These are phyloP conservation scores for Chelonus formosanus DNA, from an alignment of 2,888 invertebrate species.

Conservation along the genomic window DNA sequence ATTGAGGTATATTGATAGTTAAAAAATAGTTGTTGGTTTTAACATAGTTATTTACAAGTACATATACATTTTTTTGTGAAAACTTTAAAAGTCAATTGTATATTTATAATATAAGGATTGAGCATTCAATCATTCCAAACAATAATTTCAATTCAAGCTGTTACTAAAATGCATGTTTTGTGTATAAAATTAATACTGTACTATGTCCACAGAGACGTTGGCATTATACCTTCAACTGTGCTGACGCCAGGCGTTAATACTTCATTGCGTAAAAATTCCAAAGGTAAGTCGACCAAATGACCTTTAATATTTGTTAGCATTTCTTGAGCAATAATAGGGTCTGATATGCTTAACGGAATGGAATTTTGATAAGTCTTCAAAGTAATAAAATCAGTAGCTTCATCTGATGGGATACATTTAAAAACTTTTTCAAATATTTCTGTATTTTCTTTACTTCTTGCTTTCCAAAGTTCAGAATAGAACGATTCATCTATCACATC, in stretches of 20 bases:
- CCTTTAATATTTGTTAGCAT: constrained; percentile 84
- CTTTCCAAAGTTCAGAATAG: constrained; percentile 85
- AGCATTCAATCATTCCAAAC: too few relatives aligned
- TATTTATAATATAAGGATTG: background rate
- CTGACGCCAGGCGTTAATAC: constrained; percentile 82
- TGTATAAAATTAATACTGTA: constrained; percentile 11
- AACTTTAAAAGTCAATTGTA: background rate
- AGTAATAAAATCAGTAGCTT: constrained; percentile 79
- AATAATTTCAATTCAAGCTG: too few relatives aligned
- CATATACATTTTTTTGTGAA: too few relatives aligned
- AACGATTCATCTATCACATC: constrained; percentile 85
- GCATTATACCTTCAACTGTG: constrained; percentile 92
- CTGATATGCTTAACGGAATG: constrained; percentile 75
- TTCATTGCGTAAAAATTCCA: constrained; percentile 89
- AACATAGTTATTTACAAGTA: too few relatives aligned
- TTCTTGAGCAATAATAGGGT: constrained; percentile 77
- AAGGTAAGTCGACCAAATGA: constrained; percentile 86
- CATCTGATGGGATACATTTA: constrained; percentile 88
- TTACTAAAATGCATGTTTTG: too few relatives aligned
- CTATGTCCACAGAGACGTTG: constrained; percentile 87
- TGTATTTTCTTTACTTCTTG: constrained; percentile 83
- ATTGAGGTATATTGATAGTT: too few relatives aligned
- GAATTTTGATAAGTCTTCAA: constrained; percentile 81
- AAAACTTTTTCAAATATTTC: constrained; percentile 92
- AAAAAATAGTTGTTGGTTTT: too few relatives aligned